Conservation (phyloP, 2,113 vertebrate genomes). For the Chloroceryle aenea region DNA sequence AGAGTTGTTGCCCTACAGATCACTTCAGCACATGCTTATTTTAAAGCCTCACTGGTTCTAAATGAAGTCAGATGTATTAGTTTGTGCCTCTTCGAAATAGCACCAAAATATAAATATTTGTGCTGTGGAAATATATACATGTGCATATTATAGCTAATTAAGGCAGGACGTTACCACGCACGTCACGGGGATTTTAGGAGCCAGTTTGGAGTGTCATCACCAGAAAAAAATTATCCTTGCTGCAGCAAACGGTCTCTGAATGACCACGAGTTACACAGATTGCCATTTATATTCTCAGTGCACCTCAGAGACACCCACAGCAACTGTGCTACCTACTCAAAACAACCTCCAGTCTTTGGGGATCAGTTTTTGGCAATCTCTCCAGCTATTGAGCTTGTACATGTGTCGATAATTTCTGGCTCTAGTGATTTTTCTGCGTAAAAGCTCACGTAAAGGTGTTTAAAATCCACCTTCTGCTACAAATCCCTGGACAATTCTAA, state of each 20-base stretch:
- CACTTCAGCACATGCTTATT: neutral
- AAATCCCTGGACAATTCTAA: neutral
- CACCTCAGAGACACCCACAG: neutral
- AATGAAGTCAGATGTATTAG: neutral
- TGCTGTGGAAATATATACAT: neutral
- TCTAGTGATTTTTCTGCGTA: neutral
- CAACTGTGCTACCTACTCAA: neutral
- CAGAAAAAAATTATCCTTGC: neutral
- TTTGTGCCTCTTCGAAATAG: neutral
- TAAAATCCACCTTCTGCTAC: neutral
- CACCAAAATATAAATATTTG: neutral
- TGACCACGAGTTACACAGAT: neutral
- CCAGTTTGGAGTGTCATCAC: neutral
- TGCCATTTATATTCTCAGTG: neutral
- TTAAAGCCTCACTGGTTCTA: neutral
- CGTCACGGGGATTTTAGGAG: neutral
- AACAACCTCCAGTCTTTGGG: neutral
- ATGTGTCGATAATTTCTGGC: neutral
- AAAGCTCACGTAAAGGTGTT: neutral
- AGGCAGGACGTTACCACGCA: neutral
- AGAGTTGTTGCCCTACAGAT: neutral
- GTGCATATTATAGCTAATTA: neutral
- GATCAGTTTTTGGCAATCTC: neutral
- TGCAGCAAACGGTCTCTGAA: neutral
- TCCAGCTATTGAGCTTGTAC: neutral